These are phyloP conservation scores for Pycnonotus jocosus DNA, from an alignment of 2,113 vertebrate species.

Conservation along the genomic window DNA sequence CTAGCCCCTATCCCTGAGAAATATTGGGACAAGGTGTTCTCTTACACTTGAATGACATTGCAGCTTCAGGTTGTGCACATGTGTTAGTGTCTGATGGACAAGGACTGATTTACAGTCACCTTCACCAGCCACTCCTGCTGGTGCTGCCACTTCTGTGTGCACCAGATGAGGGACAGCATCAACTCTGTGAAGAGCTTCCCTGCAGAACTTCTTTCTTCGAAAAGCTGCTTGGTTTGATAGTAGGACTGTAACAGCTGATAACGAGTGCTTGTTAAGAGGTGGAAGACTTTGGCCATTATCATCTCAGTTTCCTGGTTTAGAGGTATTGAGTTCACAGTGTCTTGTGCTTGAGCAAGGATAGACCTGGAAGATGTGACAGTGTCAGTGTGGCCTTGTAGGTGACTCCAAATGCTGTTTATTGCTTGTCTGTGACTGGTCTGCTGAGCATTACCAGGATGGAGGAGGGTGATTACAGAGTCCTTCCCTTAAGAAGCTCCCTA, in stretches of 20 bases:
- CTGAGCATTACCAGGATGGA: background rate
- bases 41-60: background rate
- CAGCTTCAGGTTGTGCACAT: background rate
- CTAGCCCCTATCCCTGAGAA: background rate
- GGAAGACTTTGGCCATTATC: rapidly evolving
- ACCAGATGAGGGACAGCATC: background rate
- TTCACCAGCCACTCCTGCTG: background rate
- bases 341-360: background rate
- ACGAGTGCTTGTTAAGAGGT: background rate
- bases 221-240: background rate
- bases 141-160: background rate
- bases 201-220: background rate
- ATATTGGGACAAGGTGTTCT: background rate
- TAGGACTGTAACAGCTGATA: background rate
- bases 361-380: rapidly evolving
- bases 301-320: background rate
- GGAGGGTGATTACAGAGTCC: background rate
- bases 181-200: background rate
- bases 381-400: background rate
- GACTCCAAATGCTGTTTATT: background rate
- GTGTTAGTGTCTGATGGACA: background rate
- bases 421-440: background rate
- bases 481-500: background rate
- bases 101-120: background rate
- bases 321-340: background rate